A percentile compares a stretch with the other conserved stretches of the same genome.
phyloP scores from a whole-genome alignment of 2,888 invertebrate genomes.

The Clepsis dumicolana region DNA sequence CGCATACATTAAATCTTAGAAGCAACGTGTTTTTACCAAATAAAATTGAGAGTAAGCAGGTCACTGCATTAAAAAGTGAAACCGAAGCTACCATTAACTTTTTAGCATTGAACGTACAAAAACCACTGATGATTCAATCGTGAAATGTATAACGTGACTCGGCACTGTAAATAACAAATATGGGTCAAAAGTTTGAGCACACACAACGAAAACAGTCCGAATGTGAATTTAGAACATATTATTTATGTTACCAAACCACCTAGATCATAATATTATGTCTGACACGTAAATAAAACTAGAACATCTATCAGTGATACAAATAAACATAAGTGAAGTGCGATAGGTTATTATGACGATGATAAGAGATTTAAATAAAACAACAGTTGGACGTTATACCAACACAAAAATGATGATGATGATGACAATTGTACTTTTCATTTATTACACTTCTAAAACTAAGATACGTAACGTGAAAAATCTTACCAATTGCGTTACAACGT shows the following conservation, averaged over 20 bases:
- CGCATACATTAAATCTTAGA: too few relatives aligned
- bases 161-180: conserved; percentile 22
- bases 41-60: neutral
- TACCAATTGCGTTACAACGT: too few relatives aligned
- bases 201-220: conserved; percentile 24
- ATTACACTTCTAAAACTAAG: too few relatives aligned
- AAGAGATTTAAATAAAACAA: neutral
- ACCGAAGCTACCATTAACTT: neutral
- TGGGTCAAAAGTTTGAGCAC: conserved; percentile 22
- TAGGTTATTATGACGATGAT: neutral
- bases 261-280: conserved; percentile 4
- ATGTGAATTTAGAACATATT: conserved; percentile 27
- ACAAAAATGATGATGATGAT: too few relatives aligned
- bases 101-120: neutral
- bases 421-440: too few relatives aligned
- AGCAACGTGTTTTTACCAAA: too few relatives aligned
- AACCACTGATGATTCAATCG: conserved; percentile 5
- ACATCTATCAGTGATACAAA: neutral
- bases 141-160: conserved; percentile 26
- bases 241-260: conserved; percentile 16
- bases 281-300: neutral
- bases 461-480: too few relatives aligned
- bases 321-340: neutral
- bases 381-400: too few relatives aligned
- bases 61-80: neutral